A percentile compares a stretch with the other conserved stretches of the same genome.
phyloP scores from a whole-genome alignment of 2,888 invertebrate genomes.

The Drosophila dives region DNA sequence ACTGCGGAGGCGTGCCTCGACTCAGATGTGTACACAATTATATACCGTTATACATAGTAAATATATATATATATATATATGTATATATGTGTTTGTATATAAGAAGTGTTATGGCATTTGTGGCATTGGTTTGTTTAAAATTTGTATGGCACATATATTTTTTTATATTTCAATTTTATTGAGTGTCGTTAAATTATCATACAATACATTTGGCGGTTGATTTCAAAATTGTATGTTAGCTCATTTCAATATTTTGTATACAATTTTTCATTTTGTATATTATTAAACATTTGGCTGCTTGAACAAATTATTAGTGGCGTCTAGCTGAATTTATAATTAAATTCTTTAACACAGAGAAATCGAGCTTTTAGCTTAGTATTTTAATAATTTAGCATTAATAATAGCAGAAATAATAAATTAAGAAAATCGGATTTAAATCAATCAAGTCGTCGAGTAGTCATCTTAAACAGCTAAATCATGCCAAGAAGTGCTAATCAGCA shows the following conservation, averaged over 20 bases:
- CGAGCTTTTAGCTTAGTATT: neutral
- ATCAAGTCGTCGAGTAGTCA: slow-evolving; percentile 8
- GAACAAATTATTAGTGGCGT: neutral
- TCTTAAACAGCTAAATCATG: slow-evolving; percentile 49
- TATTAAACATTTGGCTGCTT: slow-evolving; percentile 7
- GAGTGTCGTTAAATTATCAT: slow-evolving; percentile 65
- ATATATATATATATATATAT: slow-evolving; percentile 11
- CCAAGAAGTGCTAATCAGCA: slow-evolving; percentile 44
- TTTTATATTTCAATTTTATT: slow-evolving; percentile 48
- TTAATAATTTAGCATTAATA: neutral
- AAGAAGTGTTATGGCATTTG: slow-evolving; percentile 74
- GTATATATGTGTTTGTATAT: slow-evolving; percentile 27
- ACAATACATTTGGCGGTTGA: slow-evolving; percentile 56
- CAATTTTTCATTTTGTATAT: slow-evolving; percentile 1
- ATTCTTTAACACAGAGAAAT: neutral
- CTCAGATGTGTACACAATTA: slow-evolving; percentile 13
- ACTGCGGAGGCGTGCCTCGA: slow-evolving; percentile 55
- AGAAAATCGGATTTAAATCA: neutral
- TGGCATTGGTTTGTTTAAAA: slow-evolving; percentile 69
- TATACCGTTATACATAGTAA: slow-evolving; percentile 18
- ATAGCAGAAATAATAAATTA: neutral
- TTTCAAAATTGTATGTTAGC: slow-evolving; percentile 13
- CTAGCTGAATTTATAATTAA: neutral
- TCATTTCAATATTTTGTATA: slow-evolving; percentile 18
- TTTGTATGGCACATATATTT: slow-evolving; percentile 38